phyloP scores from a whole-genome alignment of 2,888 invertebrate genomes.

The Apotomis betuletana region DNA sequence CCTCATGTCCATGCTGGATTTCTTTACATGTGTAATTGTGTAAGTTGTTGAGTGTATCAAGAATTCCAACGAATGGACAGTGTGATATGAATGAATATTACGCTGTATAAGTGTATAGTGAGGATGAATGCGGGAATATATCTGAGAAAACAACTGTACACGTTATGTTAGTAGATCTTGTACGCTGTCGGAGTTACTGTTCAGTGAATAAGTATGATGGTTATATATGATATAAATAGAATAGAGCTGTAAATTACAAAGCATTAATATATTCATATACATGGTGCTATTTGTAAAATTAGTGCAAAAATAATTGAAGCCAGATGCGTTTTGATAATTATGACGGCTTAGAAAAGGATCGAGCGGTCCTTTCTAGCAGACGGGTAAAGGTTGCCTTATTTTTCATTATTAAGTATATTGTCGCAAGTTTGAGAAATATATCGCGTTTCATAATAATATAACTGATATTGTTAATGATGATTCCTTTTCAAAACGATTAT shows the following conservation, averaged over 20 bases:
- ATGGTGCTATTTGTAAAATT: constrained; percentile 64
- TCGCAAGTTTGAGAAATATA: not conserved
- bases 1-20: constrained; percentile 79
- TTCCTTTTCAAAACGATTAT: too few species aligned
- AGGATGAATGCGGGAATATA: constrained; percentile 67
- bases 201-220: constrained; percentile 56
- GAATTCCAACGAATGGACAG: constrained; percentile 70
- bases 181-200: constrained; percentile 46
- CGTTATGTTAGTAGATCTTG: constrained; percentile 48
- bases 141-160: constrained; percentile 70
- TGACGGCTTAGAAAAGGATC: constrained; percentile 42
- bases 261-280: constrained; percentile 60
- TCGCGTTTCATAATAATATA: not conserved
- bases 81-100: constrained; percentile 47
- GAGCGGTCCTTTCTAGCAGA: constrained; percentile 59
- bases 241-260: constrained; percentile 71
- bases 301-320: constrained; percentile 74
- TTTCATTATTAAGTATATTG: constrained; percentile 2
- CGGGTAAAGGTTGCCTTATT: constrained; percentile 55
- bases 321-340: constrained; percentile 64
- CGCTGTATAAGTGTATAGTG: constrained; percentile 61
- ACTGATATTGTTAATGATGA: too few species aligned
- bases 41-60: constrained; percentile 55
- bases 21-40: constrained; percentile 58
- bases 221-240: constrained; percentile 52